Base-by-base conservation (phyloP, 1,140 invertebrate species). In the Eufriesea mexicana region DNA sequence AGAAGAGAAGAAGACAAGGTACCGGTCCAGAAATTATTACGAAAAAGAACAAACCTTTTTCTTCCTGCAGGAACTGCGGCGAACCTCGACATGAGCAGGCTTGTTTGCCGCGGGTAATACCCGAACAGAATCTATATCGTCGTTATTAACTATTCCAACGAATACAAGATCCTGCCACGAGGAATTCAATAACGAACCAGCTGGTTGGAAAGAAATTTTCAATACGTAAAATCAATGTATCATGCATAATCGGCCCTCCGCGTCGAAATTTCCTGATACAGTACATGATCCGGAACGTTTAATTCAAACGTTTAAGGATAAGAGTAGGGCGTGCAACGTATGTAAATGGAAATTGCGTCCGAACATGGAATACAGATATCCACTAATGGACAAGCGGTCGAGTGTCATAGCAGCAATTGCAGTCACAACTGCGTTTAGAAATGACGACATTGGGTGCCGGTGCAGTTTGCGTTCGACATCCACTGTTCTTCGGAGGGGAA, bases 401-500 rank as follows among this genome's bases (percentile, higher is more conserved):
- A 74, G 59, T 66, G 79, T 80, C 79, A 80, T 82, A 57, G 25
- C 62, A 7, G 73, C 73, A 35, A 76, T 75, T 55, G 72, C 54
- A 28, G 61, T 47, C 77, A 76, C 84, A 73, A 83, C 75, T 64
- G 54, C 51, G 54, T 45, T 85, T 57, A 75, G 72, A 62, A 82
- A 79, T 66, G 79, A 82, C 74, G 75, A 66, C 28, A 73, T 45
- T 16, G 70, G 25, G 54, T 51, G n/a, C 25, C 7, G 23, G 12
- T 61, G 59, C 81, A 64, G 83, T 82, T 68, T 77, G 59, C 51
- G 57, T 57, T 54, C 61, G 74, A 83, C 71, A 86, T 77, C 80
- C 70, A 55, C 68, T 83, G 71, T 83, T 72, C 79, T 78, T 74
- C 67, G 47, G 61, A 68, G 79, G 35, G 47, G 47, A 86, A 74